Evolutionary conservation across 37 sponge, comb jelly and placozoan species (phyloP).

Genomic region (Cliona cf. orientalis): DNA sequence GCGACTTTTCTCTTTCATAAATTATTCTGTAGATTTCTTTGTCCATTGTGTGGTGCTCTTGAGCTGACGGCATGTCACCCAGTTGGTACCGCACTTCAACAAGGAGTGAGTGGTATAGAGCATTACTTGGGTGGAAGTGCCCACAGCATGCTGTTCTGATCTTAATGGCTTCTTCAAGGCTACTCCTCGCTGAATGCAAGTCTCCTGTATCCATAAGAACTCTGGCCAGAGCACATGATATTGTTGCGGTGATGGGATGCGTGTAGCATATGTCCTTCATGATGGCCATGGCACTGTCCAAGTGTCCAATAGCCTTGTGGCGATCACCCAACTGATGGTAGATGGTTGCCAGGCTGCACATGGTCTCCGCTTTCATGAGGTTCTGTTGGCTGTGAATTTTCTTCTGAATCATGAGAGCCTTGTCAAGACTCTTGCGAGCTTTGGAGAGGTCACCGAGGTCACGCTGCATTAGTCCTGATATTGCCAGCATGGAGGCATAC

Average conservation of each 20-base stretch:
- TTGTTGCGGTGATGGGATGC: neutral
- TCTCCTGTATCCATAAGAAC: neutral
- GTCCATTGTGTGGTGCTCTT: neutral
- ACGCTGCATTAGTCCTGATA: neutral
- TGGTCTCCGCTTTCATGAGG: constrained; percentile 1
- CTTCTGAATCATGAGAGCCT: neutral
- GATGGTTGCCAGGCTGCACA: neutral
- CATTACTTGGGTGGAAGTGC: neutral
- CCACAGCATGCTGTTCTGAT: constrained; percentile 7
- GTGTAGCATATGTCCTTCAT: neutral
- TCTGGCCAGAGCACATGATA: neutral
- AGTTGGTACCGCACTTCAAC: neutral
- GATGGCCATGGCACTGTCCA: neutral
- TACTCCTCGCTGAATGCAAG: neutral
- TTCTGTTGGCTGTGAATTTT: neutral
- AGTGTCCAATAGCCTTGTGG: neutral
- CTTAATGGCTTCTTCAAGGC: neutral
- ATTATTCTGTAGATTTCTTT: neutral
- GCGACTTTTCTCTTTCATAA: neutral
- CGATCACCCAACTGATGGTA: neutral
- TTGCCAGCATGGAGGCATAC: neutral
- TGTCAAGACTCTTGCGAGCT: neutral
- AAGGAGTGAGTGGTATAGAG: neutral
- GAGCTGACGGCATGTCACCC: neutral
- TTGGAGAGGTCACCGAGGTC: neutral